Base-by-base conservation (phyloP, 1,140 invertebrate species). In the Cyrtorhinus lividipennis region DNA sequence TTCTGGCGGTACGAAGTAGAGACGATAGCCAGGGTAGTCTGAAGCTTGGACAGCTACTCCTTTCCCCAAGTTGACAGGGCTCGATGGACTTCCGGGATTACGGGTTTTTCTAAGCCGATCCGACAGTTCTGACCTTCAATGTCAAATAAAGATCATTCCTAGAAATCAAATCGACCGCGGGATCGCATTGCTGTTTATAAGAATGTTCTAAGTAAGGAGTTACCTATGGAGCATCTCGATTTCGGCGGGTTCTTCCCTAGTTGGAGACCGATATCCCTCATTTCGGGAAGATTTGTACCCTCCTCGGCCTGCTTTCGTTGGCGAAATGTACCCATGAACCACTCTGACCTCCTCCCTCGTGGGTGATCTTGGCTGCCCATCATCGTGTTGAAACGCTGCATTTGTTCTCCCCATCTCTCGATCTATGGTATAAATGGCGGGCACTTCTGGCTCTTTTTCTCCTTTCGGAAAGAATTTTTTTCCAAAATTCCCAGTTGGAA, bases 21-120 rank as follows among this genome's bases (percentile, higher is more conserved):
- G 60, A 24, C 65, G 44, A 59, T 59, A 68, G 60, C n/a, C 60
- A 56, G 58, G 67, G 61, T 57, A 66, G 61, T 61, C 56, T 13
- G 64, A 56, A n/a, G 64, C 63, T 56, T 66, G 65, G 15, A 64
- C 45, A 12, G 56, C 65, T 20, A 62, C 46, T 27, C 12, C 18
- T 38, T 61, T 56, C 13, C 8, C 26, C n/a, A 1, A 26, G 38
- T 8, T 53, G 1, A 12, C 44, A 44, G 53, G 24, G 12, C 38
- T n/a, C 12, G 63, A 18, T n/a, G 27, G 24, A 27, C 23, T 2
- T 10, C n/a, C 18, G 10, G 10, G 10, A 5, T 53, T 10, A 53
- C 48, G 48, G 20, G 12, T 53, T 53, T 53, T 53, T 12, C 20
- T 53, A 5, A 53, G 18, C 20, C 48, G 10, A 20, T 53, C 48